Evolutionary conservation across 2,113 vertebrate species (phyloP), one percentile per base, ranked within the genome.

Genomic region (Pleuronectes platessa): DNA sequence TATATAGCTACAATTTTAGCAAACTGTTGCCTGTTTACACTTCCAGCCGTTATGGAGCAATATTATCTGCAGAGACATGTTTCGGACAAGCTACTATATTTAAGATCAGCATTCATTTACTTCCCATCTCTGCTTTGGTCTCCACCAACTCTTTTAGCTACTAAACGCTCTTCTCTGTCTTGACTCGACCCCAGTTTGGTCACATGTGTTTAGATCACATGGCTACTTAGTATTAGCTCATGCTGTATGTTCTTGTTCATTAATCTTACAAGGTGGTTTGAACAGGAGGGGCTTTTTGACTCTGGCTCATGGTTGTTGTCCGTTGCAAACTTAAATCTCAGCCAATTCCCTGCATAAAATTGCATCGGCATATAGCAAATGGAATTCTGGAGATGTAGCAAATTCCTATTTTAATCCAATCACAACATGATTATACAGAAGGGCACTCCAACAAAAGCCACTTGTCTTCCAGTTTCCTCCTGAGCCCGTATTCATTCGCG

Each of bases 401-500:
- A 71, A 66, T 45, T 81, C 58, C 42, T 71, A 66, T 73, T 84
- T 72, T 81, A 79, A 79, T 82, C 76, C 79, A 84, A 76, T 85
- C 69, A 83, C 77, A 90, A 77, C 66, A 81, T 54, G 54, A 83
- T 84, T 76, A 71, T 66, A 78, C 70, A 78, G 85, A 84, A 66
- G 79, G 67, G 24, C 75, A 73, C 72, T 49, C 20, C 67, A 76
- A 78, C 78, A 88, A 85, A 83, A 55, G 65, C 69, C 78, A 71
- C 84, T 81, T 87, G 81, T 87, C 79, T 86, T 86, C 84, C 78
- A 61, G 27, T 71, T 85, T 87, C 53, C 78, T 82, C 88, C 84
- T 77, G 77, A 89, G 77, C 82, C 84, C 71, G 69, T 72, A 74
- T 83, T 87, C 70, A 68, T 66, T 70, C 13, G 69, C 27, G 49